Conservation (phyloP, 2,888 invertebrate genomes). For the Chloroclysta siterata region DNA sequence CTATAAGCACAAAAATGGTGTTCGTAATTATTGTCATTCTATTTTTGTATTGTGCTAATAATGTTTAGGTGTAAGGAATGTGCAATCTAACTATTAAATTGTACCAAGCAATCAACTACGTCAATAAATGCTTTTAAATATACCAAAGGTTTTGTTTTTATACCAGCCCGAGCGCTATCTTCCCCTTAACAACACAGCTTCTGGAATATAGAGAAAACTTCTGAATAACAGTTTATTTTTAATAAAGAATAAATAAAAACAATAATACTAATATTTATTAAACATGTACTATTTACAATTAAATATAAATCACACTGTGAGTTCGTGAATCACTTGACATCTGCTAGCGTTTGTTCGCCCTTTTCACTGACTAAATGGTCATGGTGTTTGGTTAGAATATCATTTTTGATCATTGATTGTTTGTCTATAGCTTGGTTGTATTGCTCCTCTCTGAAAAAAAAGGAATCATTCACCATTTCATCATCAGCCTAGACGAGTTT, state of each 20-base stretch:
- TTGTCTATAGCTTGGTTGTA: constrained; percentile 66
- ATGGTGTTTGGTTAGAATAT: constrained; percentile 65
- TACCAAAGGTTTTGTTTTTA: constrained; percentile 8
- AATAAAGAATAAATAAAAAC: not conserved
- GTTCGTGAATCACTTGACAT: constrained; percentile 37
- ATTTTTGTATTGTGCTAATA: constrained; percentile 60
- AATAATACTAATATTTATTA: not conserved
- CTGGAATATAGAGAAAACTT: not conserved
- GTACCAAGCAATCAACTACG: constrained; percentile 28
- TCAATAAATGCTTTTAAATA: constrained; percentile 61
- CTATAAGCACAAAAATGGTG: constrained; percentile 53
- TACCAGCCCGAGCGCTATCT: too few relatives aligned
- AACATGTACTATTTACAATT: constrained; percentile 4
- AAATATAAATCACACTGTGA: constrained; percentile 7
- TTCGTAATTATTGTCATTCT: constrained; percentile 53
- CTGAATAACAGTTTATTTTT: not conserved
- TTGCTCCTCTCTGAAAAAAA: constrained; percentile 65
- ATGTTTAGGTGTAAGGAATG: constrained; percentile 44
- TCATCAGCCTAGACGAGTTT: too few relatives aligned
- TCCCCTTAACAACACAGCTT: too few relatives aligned
- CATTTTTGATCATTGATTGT: constrained; percentile 62
- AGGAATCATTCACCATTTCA: not conserved
- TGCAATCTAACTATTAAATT: constrained; percentile 49
- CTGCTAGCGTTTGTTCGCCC: constrained; percentile 56
- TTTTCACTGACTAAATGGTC: constrained; percentile 56